Base-by-base conservation (phyloP, 2,113 vertebrate genomes). In the Microcebus tavaratra region DNA sequence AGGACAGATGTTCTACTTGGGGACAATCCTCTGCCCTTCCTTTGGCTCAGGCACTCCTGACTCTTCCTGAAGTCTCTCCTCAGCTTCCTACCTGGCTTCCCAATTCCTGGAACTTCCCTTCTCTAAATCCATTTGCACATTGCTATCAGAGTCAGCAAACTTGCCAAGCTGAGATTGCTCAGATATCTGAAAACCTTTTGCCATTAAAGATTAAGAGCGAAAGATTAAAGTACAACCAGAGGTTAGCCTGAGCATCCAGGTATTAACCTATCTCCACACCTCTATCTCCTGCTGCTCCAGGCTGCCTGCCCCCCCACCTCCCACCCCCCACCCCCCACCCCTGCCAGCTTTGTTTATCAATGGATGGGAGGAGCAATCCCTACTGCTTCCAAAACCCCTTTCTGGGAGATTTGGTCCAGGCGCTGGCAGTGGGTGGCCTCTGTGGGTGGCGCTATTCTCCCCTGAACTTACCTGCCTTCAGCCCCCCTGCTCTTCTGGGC, bases 181-280 rank as follows among this genome's bases (percentile, higher is more conserved):
- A 5, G 68, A 29, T 86, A 82, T 21, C 59, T 42, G 42, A 45
- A 91, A 88, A 12, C 39, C 45, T 59, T 95, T 88, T 93, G 53
- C 36, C 23, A 36, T 68, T 65, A 79, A 95, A 55, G 42, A 95
- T 95, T 42, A 94, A 63, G 12, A 82, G 21, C 7, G 65, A 73
- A 45, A 91, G 61, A 91, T 68, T 82, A 79, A 96, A 94, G n/a
- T 45, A 14, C 23, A 89, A 55, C 20, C 29, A 50, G 88, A 87
- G 27, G 45, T 79, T 76, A 87, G 73, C 57, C 45, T 45, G 8
- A 48, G 45, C 39, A 13, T 79, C 70, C 48, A 8, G 53, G 48
- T 15, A 48, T 36, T 88, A 65, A 68, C 27, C 14, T 53, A 5
- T 34, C 15, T 7, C 25, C 27, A 6, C 12, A 20, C 34, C 68